phyloP scores from a whole-genome alignment of 2,797 vertebrate genomes.

The Poeciliopsis infans region DNA sequence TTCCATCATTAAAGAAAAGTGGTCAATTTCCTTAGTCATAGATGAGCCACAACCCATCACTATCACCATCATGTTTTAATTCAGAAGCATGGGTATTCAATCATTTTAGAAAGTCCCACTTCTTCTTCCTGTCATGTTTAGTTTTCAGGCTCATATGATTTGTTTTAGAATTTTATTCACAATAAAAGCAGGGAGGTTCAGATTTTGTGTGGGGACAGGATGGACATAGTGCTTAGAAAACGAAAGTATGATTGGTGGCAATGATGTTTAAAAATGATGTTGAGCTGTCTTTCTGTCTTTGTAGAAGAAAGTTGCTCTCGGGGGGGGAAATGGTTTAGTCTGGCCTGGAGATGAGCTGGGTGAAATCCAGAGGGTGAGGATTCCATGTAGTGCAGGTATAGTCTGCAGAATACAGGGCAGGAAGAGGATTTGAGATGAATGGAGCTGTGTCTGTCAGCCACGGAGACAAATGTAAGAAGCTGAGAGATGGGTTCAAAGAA shows the following conservation, averaged over 20 bases:
- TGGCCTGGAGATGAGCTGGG: not conserved
- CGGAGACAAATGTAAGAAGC: not conserved
- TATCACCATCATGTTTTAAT: too few relatives aligned
- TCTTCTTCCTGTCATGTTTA: not conserved
- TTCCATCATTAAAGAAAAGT: not conserved
- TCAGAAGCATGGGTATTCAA: too few relatives aligned
- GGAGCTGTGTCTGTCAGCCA: not conserved
- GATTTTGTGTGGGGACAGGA: not conserved
- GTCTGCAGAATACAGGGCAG: not conserved
- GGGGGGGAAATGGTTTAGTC: not conserved
- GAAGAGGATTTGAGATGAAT: not conserved
- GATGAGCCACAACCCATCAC: too few relatives aligned
- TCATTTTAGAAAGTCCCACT: too few relatives aligned
- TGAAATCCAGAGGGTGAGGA: not conserved
- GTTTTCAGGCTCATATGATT: not conserved
- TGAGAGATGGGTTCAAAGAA: not conserved
- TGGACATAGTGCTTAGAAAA: too few relatives aligned
- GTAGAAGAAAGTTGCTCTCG: not conserved
- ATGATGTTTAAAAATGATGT: not conserved
- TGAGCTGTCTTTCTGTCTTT: not conserved
- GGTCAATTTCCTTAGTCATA: not conserved
- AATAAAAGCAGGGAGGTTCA: not conserved
- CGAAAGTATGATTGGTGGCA: too few relatives aligned
- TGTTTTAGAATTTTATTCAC: too few relatives aligned
- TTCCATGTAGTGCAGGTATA: not conserved